phyloP scores from a whole-genome alignment of 1,140 invertebrate species.

The Cotesia glomerata region DNA sequence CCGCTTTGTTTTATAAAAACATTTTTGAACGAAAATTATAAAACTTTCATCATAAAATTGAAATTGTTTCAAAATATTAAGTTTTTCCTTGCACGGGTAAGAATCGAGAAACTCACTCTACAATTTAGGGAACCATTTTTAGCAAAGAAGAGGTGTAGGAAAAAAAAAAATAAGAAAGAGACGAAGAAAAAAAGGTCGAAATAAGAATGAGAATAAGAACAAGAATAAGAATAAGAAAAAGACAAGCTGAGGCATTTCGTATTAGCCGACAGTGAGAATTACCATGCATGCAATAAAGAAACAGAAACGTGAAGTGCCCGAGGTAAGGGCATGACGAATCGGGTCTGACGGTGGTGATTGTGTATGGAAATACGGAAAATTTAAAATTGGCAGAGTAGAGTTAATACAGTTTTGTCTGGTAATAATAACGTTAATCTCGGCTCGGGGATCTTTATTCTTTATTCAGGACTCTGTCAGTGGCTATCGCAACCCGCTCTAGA shows the following conservation, averaged over 20 bases:
- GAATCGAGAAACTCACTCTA: no score
- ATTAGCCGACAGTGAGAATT: background rate
- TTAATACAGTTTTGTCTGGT: background rate
- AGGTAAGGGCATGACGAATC: conserved; percentile 9
- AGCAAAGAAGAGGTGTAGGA: no score
- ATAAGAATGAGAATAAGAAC: background rate
- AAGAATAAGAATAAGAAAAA: background rate
- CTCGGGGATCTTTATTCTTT: background rate
- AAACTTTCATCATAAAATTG: no score
- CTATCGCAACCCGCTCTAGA: no score
- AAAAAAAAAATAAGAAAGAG: no score
- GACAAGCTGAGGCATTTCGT: background rate
- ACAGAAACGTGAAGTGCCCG: background rate
- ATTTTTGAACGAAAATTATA: no score
- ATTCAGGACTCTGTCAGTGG: background rate
- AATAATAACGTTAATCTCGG: background rate
- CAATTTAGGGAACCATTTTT: no score
- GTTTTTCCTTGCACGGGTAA: no score
- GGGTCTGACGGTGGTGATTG: background rate
- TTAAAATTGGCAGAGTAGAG: conserved; percentile 10
- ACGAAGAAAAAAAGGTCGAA: background rate
- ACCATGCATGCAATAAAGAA: background rate
- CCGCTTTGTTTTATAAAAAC: no score
- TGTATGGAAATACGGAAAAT: conserved; percentile 18
- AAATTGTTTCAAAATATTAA: no score